Evolutionary conservation across 2,113 vertebrate genomes (phyloP).

Genomic region (Spilogale gracilis): DNA sequence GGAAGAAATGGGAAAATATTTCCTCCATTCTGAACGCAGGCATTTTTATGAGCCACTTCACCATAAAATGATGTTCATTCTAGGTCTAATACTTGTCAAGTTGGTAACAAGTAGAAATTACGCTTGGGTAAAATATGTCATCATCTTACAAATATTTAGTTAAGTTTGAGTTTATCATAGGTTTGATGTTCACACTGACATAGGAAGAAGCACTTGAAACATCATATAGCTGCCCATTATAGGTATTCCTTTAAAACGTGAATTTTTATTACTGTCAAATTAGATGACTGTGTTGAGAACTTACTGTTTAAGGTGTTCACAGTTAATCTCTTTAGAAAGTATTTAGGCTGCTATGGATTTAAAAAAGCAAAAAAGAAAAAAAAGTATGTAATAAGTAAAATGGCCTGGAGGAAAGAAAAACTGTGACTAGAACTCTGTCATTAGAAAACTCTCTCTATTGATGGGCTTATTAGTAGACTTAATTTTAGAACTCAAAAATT

Average conservation of each 20-base stretch:
- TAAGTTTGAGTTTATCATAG: background rate
- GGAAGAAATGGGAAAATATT: background rate
- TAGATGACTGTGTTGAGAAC: background rate
- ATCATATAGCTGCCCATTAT: background rate
- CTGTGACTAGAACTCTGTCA: background rate
- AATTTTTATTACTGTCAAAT: background rate
- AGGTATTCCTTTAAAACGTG: background rate
- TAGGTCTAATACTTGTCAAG: background rate
- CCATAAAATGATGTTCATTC: background rate
- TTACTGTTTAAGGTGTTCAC: background rate
- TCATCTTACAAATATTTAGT: background rate
- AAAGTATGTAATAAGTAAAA: background rate
- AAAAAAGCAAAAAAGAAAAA: background rate
- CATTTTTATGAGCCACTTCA: background rate
- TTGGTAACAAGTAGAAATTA: background rate
- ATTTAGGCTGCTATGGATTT: background rate
- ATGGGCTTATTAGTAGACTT: background rate
- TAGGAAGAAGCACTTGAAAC: background rate
- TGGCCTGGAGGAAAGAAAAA: background rate
- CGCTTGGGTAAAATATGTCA: background rate
- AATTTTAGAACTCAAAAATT: background rate
- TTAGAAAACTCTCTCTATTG: background rate
- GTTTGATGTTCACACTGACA: background rate
- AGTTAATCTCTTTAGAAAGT: background rate
- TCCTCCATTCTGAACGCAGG: background rate